These are phyloP conservation scores for Xiphophorus hellerii DNA, from an alignment of 2,113 vertebrate species.

Conservation along the genomic window DNA sequence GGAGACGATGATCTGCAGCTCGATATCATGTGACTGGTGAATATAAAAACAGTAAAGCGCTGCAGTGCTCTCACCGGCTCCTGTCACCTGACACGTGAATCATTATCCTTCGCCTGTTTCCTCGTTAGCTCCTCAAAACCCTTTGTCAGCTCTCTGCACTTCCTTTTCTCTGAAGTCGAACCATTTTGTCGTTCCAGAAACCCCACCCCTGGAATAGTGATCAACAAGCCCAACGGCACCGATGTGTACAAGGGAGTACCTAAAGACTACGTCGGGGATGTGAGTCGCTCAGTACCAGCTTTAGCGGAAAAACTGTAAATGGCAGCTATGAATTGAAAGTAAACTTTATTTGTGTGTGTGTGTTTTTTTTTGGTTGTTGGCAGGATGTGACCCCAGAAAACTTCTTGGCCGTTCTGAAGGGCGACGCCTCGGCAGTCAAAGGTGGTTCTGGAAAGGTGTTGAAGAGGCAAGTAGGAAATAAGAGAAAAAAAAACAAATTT, in stretches of 20 bases:
- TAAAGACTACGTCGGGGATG: constrained; percentile 90
- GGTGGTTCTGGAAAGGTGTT: constrained; percentile 94
- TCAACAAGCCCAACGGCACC: constrained; percentile 92
- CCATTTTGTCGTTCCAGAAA: constrained; percentile 80
- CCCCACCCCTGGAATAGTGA: constrained; percentile 90
- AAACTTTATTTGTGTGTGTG: background rate
- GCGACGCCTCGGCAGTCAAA: constrained; percentile 82
- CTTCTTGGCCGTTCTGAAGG: constrained; percentile 92
- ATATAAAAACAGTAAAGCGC: background rate
- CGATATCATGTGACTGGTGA: background rate
- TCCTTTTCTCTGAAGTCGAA: constrained; percentile 12
- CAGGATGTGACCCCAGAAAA: constrained; percentile 92
- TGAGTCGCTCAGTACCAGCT: constrained; percentile 61
- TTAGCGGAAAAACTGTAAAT: constrained; percentile 3
- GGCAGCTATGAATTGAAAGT: background rate
- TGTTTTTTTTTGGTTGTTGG: constrained; percentile 10
- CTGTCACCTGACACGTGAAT: constrained; percentile 18
- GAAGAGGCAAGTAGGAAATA: constrained; percentile 82
- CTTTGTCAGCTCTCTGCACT: constrained; percentile 37
- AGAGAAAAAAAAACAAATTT: background rate
- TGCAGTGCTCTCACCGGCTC: background rate
- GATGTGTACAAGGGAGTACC: constrained; percentile 92
- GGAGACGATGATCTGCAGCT: background rate
- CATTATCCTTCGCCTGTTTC: background rate
- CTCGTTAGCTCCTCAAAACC: background rate